A percentile compares a stretch with the other conserved stretches of the same genome.
phyloP scores from a whole-genome alignment of 2,113 vertebrate species.

The Meriones unguiculatus region DNA sequence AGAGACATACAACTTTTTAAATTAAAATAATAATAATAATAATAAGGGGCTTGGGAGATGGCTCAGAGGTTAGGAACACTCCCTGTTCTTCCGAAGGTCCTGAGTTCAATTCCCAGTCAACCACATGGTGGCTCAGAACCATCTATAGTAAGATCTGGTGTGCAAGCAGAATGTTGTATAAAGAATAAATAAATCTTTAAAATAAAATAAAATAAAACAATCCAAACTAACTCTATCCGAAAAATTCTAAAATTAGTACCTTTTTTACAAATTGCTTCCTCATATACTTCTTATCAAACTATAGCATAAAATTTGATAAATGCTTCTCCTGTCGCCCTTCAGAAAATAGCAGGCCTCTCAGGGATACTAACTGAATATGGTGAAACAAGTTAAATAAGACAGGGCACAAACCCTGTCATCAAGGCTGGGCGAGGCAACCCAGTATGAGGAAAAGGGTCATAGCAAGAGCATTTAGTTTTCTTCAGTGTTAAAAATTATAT shows the following conservation, averaged over 20 bases:
- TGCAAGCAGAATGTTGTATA: no score
- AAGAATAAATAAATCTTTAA: no score
- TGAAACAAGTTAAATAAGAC: neutral
- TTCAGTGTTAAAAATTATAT: neutral
- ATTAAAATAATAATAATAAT: no score
- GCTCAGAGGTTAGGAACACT: no score
- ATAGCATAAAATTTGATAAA: constrained; percentile 33
- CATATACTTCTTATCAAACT: neutral
- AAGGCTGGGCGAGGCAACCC: neutral
- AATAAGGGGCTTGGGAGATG: no score
- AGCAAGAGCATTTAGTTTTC: neutral
- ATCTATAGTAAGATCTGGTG: no score
- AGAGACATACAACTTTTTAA: neutral
- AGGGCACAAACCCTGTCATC: neutral
- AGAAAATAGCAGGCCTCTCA: neutral
- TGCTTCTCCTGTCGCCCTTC: neutral
- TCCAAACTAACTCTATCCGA: neutral
- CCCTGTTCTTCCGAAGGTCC: no score
- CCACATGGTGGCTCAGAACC: no score
- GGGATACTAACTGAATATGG: neutral
- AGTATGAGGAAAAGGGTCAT: neutral
- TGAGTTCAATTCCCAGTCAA: no score
- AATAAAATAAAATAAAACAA: no score
- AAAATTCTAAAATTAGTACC: neutral
- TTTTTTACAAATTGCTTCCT: constrained; percentile 1